Base-by-base conservation (phyloP, 2,113 vertebrate genomes). In the Microcebus jonahi region DNA sequence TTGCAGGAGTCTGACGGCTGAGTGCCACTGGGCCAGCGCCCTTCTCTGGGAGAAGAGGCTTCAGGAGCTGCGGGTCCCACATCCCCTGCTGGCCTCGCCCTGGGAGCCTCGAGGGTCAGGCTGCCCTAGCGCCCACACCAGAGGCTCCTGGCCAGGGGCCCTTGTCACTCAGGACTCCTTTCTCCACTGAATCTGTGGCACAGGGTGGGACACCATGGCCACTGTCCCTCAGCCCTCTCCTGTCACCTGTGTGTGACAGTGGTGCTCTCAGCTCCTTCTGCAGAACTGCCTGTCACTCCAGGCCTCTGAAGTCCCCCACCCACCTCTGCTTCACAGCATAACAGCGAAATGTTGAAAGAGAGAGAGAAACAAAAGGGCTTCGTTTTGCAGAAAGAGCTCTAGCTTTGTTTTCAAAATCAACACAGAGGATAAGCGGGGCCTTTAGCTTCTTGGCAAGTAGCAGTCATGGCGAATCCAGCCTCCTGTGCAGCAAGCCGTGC, bases 401-500 rank as follows among this genome's bases (percentile, higher is more conserved):
- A 63, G 65, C 13, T 96, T 90, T 93, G 70, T 61, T 83, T 95
- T 93, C 31, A 94, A 61, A 68, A 87, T 53, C 55, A 91, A 68
- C 63, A 42, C 3, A 25, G 17, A 70, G 36, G 18, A 14, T 7
- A 29, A 55, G 21, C 10, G 90, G 59, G 65, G 9, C 77, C 34
- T 91, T 53, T 45, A 45, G 45, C 75, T 68, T 77, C 90, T 85
- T 55, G n/a, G 65, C 87, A 57, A 13, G 3, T 2, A 50, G 50
- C 29, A 75, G 36, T 18, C 29, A 5, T 2, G 39, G n/a, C 55
- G 27, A 23, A 48, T 21, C 23, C 0, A 7, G 89, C 61, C 71
- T 48, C 20, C 85, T 48, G 63, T 36, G 8, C 25, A 0, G 3
- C 0, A 3, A n/a, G 67, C 31, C 4, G 45, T 2, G 29, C 31